These are phyloP conservation scores for Agrochola lychnidis DNA, from an alignment of 2,888 invertebrate species.

Conservation along the genomic window DNA sequence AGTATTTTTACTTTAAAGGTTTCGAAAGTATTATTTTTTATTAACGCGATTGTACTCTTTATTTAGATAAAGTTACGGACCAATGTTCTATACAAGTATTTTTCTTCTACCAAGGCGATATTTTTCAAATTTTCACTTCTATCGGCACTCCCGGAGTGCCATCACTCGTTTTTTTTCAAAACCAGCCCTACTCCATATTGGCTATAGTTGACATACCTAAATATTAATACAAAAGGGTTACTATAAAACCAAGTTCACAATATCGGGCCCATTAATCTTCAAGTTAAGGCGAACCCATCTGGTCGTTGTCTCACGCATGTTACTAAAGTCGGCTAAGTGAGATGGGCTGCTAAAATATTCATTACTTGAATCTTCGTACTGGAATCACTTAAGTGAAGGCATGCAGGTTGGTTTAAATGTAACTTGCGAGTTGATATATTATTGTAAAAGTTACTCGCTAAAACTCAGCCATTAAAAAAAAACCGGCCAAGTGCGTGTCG, in stretches of 20 bases:
- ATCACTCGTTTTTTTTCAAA: background rate
- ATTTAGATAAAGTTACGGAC: no score
- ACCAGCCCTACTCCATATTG: background rate
- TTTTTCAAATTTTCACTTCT: no score
- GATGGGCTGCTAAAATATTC: conserved; percentile 58
- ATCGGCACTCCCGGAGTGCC: no score
- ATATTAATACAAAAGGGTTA: conserved; percentile 40
- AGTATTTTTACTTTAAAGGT: no score
- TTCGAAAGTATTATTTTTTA: no score
- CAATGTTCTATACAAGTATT: no score
- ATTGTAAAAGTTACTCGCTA: background rate
- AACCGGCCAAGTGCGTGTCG: background rate
- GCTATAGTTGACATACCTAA: background rate
- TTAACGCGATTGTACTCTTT: no score
- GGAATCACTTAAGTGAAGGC: conserved; percentile 43
- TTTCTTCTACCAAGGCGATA: no score
- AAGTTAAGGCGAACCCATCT: conserved; percentile 44
- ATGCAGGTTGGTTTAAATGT: background rate
- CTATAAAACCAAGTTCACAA: conserved; percentile 32
- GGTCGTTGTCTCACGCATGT: conserved; percentile 57
- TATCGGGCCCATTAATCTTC: conserved; percentile 36
- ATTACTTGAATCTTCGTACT: conserved; percentile 49
- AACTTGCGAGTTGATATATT: background rate
- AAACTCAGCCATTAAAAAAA: background rate
- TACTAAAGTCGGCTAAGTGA: conserved; percentile 54